Evolutionary conservation across 2,797 vertebrate genomes (phyloP).

Genomic region (Stomatorhinus walkeri): DNA sequence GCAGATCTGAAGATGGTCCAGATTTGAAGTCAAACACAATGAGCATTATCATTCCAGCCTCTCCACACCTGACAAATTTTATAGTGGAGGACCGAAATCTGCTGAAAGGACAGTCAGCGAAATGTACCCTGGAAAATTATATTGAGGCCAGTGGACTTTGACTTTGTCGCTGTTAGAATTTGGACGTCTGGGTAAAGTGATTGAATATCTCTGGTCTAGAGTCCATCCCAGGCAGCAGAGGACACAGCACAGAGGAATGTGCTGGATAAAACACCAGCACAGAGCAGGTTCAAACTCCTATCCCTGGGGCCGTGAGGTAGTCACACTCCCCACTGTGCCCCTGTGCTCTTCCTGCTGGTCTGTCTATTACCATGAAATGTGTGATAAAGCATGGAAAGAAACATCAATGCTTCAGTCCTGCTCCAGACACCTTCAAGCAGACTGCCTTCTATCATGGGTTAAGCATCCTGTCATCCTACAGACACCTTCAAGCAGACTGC

Average conservation of each 20-base stretch:
- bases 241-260: background rate
- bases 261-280: background rate
- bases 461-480: too few relatives aligned
- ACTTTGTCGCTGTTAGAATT: background rate
- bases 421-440: background rate
- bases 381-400: background rate
- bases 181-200: background rate
- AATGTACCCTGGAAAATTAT: background rate
- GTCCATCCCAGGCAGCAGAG: background rate
- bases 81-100: background rate
- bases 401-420: background rate
- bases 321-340: background rate
- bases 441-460: too few relatives aligned
- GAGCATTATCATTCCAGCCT: background rate
- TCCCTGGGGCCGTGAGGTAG: background rate
- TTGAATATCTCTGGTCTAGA: background rate
- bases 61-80: background rate
- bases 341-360: background rate
- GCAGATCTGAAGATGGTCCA: background rate
- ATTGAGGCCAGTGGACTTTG: background rate
- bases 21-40: background rate
- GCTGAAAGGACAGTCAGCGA: background rate
- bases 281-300: background rate
- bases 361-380: background rate
- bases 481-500: too few relatives aligned